Base-by-base conservation (phyloP, 2,888 invertebrate genomes). In the Drosophila lacicola region DNA sequence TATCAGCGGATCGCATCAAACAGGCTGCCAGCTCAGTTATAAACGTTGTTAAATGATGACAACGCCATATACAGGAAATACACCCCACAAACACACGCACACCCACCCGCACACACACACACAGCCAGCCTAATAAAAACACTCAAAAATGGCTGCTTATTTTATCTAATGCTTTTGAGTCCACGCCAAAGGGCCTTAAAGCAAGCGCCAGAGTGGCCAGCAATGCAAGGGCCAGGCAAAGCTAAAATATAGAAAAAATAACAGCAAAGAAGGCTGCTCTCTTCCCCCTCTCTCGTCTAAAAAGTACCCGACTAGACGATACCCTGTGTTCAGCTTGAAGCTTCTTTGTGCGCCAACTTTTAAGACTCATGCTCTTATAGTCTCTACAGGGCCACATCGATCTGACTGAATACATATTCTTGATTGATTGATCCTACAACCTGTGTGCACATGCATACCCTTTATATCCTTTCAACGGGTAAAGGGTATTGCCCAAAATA, bases 1-100 rank as follows among this genome's bases (percentile, higher is more conserved):
- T 83, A 87, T 74, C 87, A 51, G 4, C 10, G n/a, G 25, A 51
- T 36, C 50, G 53, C 58, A 80, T 72, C 80, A 66, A 17, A 25
- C 44, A 21, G 53, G 39, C 50, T 25, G 41, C 56, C 45, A 65
- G 41, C 49, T 50, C 21, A 55, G 44, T 58, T 60, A 45, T 64
- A 68, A 61, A 58, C 53, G 56, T 42, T 37, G 41, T 56, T 70
- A 70, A 80, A 67, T 80, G 60, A 53, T 54, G 49, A 11, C 63
- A 45, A 46, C 49, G 39, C 55, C 29, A 14, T 56, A 45, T 3
- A 25, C 0, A 29, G 8, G 29, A 41, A 44, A 77, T 45, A 55
- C 45, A 56, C 11, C 34, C 8, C 47, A 29, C 33, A 29, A 34
- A 17, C 54, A 39, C 37, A 21, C 17, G 21, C 44, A 11, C 37